A percentile compares a stretch with the other conserved stretches of the same genome.
phyloP scores from a whole-genome alignment of 2,888 invertebrate species.

The Volucella bombylans region DNA sequence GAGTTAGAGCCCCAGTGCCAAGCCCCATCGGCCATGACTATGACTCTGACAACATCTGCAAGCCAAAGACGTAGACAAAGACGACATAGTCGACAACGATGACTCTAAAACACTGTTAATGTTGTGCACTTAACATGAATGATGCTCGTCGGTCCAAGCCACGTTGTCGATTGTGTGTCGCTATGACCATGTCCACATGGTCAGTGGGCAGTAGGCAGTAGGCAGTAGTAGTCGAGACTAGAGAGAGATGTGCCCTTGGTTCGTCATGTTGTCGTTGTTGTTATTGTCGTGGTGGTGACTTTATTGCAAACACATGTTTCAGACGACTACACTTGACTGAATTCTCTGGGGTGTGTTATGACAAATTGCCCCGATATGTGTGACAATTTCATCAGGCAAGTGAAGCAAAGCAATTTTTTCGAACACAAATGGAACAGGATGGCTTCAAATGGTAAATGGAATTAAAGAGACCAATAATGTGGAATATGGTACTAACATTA shows the following conservation, averaged over 20 bases:
- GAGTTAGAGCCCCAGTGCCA: slow-evolving; percentile 15
- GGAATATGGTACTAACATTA: no score
- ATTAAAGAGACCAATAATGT: no score
- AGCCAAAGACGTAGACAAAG: slow-evolving; percentile 65
- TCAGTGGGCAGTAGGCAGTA: no score
- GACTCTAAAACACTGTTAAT: slow-evolving; percentile 70
- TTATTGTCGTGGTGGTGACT: slow-evolving; percentile 35
- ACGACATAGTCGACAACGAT: slow-evolving; percentile 36
- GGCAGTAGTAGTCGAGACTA: background rate
- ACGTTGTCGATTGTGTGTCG: slow-evolving; percentile 6
- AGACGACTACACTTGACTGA: slow-evolving; percentile 59
- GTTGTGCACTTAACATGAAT: slow-evolving; percentile 73
- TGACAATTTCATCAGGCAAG: slow-evolving; percentile 49
- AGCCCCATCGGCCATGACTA: slow-evolving; percentile 65
- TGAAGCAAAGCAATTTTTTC: no score
- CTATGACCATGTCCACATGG: slow-evolving; percentile 31
- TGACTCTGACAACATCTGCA: slow-evolving; percentile 73
- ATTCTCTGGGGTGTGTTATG: slow-evolving; percentile 68
- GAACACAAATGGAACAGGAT: no score
- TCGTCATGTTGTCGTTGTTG: slow-evolving; percentile 16
- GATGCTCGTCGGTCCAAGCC: slow-evolving; percentile 54
- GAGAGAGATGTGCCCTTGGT: slow-evolving; percentile 12
- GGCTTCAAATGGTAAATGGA: no score
- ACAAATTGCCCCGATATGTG: slow-evolving; percentile 67
- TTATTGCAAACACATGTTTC: slow-evolving; percentile 64